Base-by-base conservation (phyloP, 2,888 invertebrate genomes). In the Nymphalis polychloros region DNA sequence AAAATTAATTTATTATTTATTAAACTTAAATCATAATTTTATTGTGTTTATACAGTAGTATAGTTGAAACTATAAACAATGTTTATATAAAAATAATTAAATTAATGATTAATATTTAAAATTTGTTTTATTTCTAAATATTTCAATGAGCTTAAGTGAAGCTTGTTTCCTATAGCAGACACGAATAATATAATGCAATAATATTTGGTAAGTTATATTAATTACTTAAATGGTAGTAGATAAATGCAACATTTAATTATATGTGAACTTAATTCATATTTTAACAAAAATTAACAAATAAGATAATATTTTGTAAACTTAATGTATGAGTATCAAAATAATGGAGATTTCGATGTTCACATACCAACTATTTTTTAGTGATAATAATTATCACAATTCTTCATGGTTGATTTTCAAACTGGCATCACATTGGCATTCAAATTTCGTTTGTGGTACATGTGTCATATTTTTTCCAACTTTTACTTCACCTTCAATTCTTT, bases 401-500 rank as follows among this genome's bases (percentile, higher is more conserved):
- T 88, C 87, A 67, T 77, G 89, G 19, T 67, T 72, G n/a, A 70
- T 72, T 50, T 41, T 13, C 63, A 50, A 64, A 73, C 64, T 64
- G 71, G 64, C 2, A 70, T 79, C 68, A 68, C 91, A 91, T 50
- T 83, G 77, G 74, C 89, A 91, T 46, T 78, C 72, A 72, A 84
- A 85, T 53, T 77, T 73, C 27, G 81, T 76, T 73, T 92, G 92
- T 23, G 86, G 84, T n/a, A 92, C 87, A 70, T 81, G 84, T 3
- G 85, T 86, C 92, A 92, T 92, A 23, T 77, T 84, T 66, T 87
- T 77, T 52, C 71, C 73, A 16, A 89, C 77, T 46, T 68, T 76
- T 1, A 88, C 79, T 67, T 84, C 74, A 75, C 93, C 95, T 59
- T 84, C 88, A 55, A 97, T 84, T 74, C 93, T 93, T 81, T 94